Evolutionary conservation across 1,140 invertebrate species (phyloP).

Genomic region (Cepaea nemoralis): DNA sequence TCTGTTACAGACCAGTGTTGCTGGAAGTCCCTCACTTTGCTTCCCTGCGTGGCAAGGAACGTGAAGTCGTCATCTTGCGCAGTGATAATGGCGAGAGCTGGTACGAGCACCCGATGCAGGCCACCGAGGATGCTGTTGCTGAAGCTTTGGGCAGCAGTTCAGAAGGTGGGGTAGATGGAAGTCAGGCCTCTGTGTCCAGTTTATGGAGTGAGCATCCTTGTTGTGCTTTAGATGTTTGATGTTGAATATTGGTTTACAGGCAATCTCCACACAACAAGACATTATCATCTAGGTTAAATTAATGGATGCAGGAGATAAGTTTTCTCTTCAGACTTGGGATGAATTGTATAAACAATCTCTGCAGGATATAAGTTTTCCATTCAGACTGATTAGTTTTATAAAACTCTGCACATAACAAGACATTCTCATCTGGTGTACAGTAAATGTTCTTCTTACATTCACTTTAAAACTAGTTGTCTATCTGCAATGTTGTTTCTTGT

Average conservation of each 20-base stretch:
- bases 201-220: conserved; percentile 57
- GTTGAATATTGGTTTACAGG: conserved; percentile 21
- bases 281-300: no score
- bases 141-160: conserved; percentile 77
- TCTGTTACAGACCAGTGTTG: conserved; percentile 86
- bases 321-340: no score
- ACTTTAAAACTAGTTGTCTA: no score
- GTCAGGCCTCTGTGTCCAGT: conserved; percentile 46
- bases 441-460: no score
- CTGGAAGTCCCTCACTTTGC: conserved; percentile 99
- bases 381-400: no score
- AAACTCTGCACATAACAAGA: no score
- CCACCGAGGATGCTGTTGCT: conserved; percentile 96
- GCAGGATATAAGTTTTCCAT: no score
- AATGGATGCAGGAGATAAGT: no score
- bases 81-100: conserved; percentile 98
- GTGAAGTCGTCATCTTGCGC: conserved; percentile 96
- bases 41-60: conserved; percentile 92
- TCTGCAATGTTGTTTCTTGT: no score
- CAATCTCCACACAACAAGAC: neutral
- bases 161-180: conserved; percentile 60
- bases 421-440: no score
- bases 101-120: conserved; percentile 96
- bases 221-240: conserved; percentile 29
- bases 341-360: no score